phyloP scores from a whole-genome alignment of 2,797 vertebrate genomes.

The Limosa lapponica region DNA sequence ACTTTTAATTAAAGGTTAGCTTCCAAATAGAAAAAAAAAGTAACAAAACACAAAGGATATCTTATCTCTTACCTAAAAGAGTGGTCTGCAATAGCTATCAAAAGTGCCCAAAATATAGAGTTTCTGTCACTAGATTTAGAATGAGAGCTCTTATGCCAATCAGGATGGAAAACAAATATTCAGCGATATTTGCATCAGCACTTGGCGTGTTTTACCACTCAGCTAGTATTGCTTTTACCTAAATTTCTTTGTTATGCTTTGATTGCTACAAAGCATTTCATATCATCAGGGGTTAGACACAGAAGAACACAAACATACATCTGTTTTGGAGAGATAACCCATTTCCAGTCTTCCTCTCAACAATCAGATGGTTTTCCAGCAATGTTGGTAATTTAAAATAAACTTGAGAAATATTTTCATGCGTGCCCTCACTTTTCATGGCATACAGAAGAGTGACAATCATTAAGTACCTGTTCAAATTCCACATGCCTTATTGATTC shows the following conservation, averaged over 20 bases:
- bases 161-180: neutral
- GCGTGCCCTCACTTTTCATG: fast-evolving
- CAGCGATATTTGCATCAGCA: neutral
- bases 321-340: neutral
- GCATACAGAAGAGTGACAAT: neutral
- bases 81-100: neutral
- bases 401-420: neutral
- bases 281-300: neutral
- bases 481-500: neutral
- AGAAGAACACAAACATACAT: neutral
- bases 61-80: neutral
- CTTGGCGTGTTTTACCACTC: neutral
- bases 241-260: neutral
- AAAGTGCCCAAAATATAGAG: neutral
- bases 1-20: slow-evolving; percentile 29
- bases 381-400: neutral
- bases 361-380: neutral
- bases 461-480: neutral
- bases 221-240: neutral
- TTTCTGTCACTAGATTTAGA: neutral
- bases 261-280: neutral
- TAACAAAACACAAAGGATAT: neutral
- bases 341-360: neutral
- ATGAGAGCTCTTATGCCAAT: neutral
- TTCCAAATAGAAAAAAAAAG: neutral